These are phyloP conservation scores for Lagenorhynchus albirostris DNA, from an alignment of 2,113 vertebrate genomes.

Conservation along the genomic window DNA sequence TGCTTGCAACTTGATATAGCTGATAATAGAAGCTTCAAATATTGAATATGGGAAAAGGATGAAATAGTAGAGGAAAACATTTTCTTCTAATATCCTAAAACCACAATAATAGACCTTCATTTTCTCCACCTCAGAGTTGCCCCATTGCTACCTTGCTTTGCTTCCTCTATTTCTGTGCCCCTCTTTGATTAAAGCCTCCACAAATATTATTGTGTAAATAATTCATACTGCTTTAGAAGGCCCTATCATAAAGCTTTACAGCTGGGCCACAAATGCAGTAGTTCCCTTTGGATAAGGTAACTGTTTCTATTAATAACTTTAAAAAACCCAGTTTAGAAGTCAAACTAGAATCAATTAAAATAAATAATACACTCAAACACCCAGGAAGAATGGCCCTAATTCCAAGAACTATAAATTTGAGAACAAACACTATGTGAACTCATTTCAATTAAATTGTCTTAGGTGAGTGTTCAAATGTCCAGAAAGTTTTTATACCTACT, in stretches of 20 bases:
- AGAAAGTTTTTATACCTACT: not conserved
- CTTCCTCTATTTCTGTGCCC: not conserved
- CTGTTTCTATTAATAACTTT: not conserved
- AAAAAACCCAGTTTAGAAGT: not conserved
- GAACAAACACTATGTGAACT: not conserved
- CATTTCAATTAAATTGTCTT: slow-evolving; percentile 4
- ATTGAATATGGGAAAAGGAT: not conserved
- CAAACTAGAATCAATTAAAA: slow-evolving; percentile 18
- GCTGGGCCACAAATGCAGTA: not conserved
- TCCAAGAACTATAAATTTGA: not conserved
- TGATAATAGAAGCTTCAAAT: not conserved
- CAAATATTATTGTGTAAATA: not conserved
- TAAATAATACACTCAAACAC: not conserved
- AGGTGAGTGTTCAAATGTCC: not conserved
- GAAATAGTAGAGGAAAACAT: not conserved
- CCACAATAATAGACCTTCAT: not conserved
- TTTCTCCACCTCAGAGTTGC: not conserved
- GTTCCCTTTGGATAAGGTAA: not conserved
- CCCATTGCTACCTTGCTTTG: not conserved
- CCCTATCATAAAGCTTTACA: not conserved
- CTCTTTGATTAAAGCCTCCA: not conserved
- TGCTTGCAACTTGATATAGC: not conserved
- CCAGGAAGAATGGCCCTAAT: not conserved
- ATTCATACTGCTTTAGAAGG: not conserved
- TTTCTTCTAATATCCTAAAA: not conserved